A percentile compares a stretch with the other conserved stretches of the same genome.
phyloP scores from a whole-genome alignment of 2,888 invertebrate species.

The Meiosimyza decipiens region DNA sequence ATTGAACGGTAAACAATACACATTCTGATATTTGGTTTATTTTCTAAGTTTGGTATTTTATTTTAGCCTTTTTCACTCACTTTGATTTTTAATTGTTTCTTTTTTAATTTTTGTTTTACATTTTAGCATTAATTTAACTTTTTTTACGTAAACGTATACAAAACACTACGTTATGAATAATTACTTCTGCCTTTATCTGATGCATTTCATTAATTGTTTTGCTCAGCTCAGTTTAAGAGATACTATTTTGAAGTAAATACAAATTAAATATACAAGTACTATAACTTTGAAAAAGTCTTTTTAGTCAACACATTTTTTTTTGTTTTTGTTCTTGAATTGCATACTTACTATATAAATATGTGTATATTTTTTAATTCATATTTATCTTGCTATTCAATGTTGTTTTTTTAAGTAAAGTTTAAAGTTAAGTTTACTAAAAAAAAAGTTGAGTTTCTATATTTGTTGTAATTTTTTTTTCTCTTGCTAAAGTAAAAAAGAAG shows the following conservation, averaged over 20 bases:
- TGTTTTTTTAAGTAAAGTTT: conserved; percentile 42
- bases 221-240: too few relatives aligned
- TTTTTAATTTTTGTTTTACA: conserved; percentile 14
- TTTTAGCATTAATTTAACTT: conserved; percentile 27
- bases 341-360: too few relatives aligned
- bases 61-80: conserved; percentile 21
- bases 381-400: too few relatives aligned
- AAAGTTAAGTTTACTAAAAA: conserved; percentile 33
- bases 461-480: background rate
- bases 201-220: too few relatives aligned
- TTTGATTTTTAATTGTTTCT: too few relatives aligned
- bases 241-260: too few relatives aligned
- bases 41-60: conserved; percentile 32
- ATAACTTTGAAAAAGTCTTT: too few relatives aligned
- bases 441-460: conserved; percentile 24
- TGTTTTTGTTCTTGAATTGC: too few relatives aligned
- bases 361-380: too few relatives aligned
- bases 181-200: too few relatives aligned
- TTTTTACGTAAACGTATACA: conserved; percentile 32
- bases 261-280: too few relatives aligned
- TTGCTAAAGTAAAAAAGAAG: conserved; percentile 23
- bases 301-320: too few relatives aligned
- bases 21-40: conserved; percentile 34
- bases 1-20: conserved; percentile 8
- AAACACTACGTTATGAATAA: conserved; percentile 10